Evolutionary conservation across 2,113 vertebrate genomes (phyloP), one percentile per base, ranked within the genome.

Genomic region (Pleuronectes platessa): DNA sequence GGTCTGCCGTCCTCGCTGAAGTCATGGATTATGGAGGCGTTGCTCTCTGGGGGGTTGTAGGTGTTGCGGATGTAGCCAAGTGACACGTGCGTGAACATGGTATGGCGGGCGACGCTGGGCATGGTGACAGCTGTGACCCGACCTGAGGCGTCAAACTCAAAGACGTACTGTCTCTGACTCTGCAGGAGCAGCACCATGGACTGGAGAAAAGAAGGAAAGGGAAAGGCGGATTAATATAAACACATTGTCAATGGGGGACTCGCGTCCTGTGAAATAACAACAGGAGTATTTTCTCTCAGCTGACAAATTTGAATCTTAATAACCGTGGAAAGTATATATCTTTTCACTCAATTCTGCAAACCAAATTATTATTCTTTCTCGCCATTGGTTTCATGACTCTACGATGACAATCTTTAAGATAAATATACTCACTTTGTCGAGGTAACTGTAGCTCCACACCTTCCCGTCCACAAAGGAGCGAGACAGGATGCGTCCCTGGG

Each of bases 401-500:
- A 13, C 45, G 60, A 67, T 60, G 63, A 64, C 62, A 72, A 2
- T 40, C 10, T 61, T 64, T 31, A 74, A 67, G 68, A 82, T 60
- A 27, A 62, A 80, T 60, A n/a, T 31, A 92, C 96, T 88, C 88
- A 98, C 98, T 83, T 98, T 98, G 87, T 99, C 97, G 2, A 99
- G 95, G 83, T 99, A 99, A 80, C 97, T 98, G 92, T 99, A 99
- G 93, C 97, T 99, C 98, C 98, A 99, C 37, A 98, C 96, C 79
- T 99, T 99, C 35, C 98, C 98, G 0, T 99, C 98, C 0, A 98
- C 95, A 71, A 99, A 99, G 79, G 98, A 94, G 61, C 98, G 96
- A 0, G 98, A 97, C 63, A 96, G 76, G 35, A 99, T 94, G 80
- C 98, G 96, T 55, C 98, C 98, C 76, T 96, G 97, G 47, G 96